Evolutionary conservation across 2,797 vertebrate species (phyloP), one percentile per base, ranked within the genome.

Genomic region (Sebastes hubbsi): DNA sequence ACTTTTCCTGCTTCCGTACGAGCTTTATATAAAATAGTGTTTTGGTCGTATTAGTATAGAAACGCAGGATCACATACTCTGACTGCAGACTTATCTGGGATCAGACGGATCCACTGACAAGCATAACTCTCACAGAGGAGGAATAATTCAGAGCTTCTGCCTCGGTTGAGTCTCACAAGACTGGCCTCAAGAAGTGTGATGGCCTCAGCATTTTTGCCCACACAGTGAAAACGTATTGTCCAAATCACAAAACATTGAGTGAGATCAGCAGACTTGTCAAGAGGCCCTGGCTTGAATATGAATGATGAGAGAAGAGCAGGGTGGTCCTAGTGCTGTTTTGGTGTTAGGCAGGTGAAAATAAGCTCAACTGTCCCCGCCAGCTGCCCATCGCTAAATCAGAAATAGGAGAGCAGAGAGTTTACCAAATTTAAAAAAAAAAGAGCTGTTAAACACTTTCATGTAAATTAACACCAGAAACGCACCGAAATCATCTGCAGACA

Each of bases 251-350:
- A 96, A 95, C 95, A 95, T 94, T 95, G 95, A 96, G 96, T 96
- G 96, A 96, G 95, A 96, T 96, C 95, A 96, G 95, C 95, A 95
- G 95, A 95, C 95, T 96, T 95, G 96, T 96, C 95, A 96, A 96
- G 95, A 96, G 96, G 95, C 95, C 94, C 94, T 94, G 95, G 94
- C 95, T 95, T 96, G 96, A 96, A 96, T 96, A 96, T 96, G 95
- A 96, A 96, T 96, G 95, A 96, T 96, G 95, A 95, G 95, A 94
- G 93, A 94, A 94, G 93, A 96, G 95, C 95, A 96, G 96, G 96
- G 96, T 95, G 96, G 96, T 96, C 96, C 84, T 83, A 66, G 80
- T 71, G 89, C 89, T 90, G 93, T 89, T 94, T 88, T 89, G 91
- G 94, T 86, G 85, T 92, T 90, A 89, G 91, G 94, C 91, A 94